Conservation (phyloP, 2,113 vertebrate genomes). For the Orycteropus afer region DNA sequence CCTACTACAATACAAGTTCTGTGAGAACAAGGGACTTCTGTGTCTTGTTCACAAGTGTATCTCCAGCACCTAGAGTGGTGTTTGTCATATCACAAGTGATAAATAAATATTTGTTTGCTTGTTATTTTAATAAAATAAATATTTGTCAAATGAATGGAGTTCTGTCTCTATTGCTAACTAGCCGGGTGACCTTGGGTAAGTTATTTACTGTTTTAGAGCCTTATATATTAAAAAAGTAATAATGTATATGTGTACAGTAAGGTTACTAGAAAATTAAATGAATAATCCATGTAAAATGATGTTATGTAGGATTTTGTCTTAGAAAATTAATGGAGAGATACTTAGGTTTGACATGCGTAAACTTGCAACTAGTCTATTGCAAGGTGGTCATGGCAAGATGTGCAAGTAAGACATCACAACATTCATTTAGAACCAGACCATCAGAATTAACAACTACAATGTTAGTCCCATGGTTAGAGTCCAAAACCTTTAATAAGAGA, state of each 20-base stretch:
- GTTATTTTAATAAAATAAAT: constrained; percentile 18
- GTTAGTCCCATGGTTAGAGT: not conserved
- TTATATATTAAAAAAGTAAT: constrained; percentile 24
- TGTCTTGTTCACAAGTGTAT: constrained; percentile 24
- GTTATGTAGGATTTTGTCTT: not conserved
- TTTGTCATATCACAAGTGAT: not conserved
- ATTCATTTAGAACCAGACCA: not conserved
- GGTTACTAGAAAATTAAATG: not conserved
- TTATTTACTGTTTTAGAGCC: constrained; percentile 42
- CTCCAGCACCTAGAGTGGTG: not conserved
- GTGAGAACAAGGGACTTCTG: not conserved
- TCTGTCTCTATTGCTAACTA: not conserved
- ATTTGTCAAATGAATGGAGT: constrained; percentile 44
- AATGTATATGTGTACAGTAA: not conserved
- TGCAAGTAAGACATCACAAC: not conserved
- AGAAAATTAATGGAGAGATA: not conserved
- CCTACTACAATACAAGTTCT: not conserved
- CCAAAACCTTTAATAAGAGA: not conserved
- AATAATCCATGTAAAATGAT: not conserved
- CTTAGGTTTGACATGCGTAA: not conserved
- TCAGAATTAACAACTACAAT: not conserved
- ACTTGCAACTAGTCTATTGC: not conserved
- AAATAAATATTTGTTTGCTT: constrained; percentile 21
- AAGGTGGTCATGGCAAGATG: not conserved
- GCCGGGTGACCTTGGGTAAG: constrained; percentile 27